A percentile compares a stretch with the other conserved stretches of the same genome.
phyloP scores from a whole-genome alignment of 2,888 invertebrate species.

The Lepidocyrtinus sp. region DNA sequence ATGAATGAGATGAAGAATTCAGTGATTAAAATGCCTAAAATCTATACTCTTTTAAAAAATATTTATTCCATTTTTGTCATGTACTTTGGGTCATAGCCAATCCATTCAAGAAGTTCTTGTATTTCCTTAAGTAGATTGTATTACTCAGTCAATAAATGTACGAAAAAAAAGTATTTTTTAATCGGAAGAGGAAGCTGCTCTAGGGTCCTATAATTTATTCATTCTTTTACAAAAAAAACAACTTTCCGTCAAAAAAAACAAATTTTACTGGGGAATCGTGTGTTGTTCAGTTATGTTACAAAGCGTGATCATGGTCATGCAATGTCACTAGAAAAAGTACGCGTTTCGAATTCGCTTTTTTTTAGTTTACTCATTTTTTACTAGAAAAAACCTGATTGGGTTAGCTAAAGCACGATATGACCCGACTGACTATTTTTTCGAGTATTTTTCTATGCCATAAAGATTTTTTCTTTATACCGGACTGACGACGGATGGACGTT shows the following conservation, averaged over 20 bases:
- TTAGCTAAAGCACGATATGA: conserved; percentile 36
- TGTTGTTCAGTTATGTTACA: not conserved
- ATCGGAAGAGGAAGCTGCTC: not conserved
- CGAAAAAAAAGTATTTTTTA: not conserved
- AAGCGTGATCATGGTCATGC: not conserved
- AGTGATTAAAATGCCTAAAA: not conserved
- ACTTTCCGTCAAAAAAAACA: conserved; percentile 11
- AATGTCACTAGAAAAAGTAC: not conserved
- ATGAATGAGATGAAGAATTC: not conserved
- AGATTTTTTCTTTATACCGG: not conserved
- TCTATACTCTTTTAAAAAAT: not conserved
- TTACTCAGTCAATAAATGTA: not conserved
- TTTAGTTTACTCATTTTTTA: conserved; percentile 23
- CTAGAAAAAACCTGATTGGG: conserved; percentile 37
- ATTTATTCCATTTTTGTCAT: not conserved
- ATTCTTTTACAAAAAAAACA: not conserved
- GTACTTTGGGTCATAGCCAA: conserved; percentile 32
- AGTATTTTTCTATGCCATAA: conserved; percentile 47
- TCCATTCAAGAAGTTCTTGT: not conserved
- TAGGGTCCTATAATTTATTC: not conserved
- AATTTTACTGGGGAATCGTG: not conserved
- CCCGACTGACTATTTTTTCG: not conserved
- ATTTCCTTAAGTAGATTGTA: not conserved
- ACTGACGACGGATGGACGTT: not conserved
- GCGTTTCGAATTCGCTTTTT: not conserved